These are phyloP conservation scores for Typhlichthys eigenmanni DNA, from an alignment of 2,797 vertebrate species.

Conservation along the genomic window DNA sequence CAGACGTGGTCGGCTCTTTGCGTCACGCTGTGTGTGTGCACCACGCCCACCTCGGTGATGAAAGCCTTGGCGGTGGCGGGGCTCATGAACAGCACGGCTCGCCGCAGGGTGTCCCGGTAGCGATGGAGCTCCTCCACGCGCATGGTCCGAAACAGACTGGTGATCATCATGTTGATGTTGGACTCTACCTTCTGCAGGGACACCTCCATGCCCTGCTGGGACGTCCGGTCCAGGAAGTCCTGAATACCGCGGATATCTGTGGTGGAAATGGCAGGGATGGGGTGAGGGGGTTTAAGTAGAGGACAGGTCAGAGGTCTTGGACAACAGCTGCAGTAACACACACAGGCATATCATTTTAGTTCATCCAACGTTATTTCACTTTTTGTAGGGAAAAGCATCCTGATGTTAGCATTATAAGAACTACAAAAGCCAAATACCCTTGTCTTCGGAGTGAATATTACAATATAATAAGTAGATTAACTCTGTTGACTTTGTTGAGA, in stretches of 20 bases:
- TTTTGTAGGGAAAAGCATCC: too few relatives aligned
- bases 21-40: neutral
- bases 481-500: constrained; percentile 14
- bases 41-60: constrained; percentile 87
- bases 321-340: too few relatives aligned
- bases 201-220: constrained; percentile 98
- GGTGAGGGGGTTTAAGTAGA: neutral
- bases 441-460: neutral
- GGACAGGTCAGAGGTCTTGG: too few relatives aligned
- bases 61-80: constrained; percentile 94
- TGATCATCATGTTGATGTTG: constrained; percentile 99
- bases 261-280: neutral
- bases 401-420: too few relatives aligned
- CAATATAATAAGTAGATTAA: constrained; percentile 1
- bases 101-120: constrained; percentile 91
- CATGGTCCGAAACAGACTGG: constrained; percentile 92
- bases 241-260: constrained; percentile 97
- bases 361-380: too few relatives aligned
- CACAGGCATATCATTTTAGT: too few relatives aligned
- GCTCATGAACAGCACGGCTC: constrained; percentile 96
- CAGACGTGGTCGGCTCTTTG: neutral
- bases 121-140: constrained; percentile 95
- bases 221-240: constrained; percentile 94
- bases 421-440: too few relatives aligned
- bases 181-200: constrained; percentile 98